Base-by-base conservation (phyloP, 1,140 invertebrate genomes). In the Drosophila subobscura region DNA sequence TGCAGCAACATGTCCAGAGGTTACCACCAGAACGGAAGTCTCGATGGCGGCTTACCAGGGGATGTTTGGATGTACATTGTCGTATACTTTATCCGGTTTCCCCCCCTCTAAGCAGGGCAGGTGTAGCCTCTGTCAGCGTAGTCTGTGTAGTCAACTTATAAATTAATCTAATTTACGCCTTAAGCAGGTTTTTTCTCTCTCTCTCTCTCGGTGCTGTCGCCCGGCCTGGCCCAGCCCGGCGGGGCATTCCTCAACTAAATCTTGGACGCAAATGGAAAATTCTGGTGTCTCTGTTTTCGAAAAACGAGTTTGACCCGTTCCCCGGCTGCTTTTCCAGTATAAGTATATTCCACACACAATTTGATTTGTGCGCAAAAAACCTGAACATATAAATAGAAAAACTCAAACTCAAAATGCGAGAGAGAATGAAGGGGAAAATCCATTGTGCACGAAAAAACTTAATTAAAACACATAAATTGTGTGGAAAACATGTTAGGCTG, bases 401-500 rank as follows among this genome's bases (percentile, higher is more conserved):
- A 70, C 44, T 55, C 22, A 52, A 20, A 33, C 20, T 46, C 16
- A 47, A 56, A 46, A 57, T 57, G 72, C 33, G 46, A 72, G 60
- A 60, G 58, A 33, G 54, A 50, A 27, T 70, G 71, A 54, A 47
- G 47, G 56, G 60, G 63, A 46, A 61, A 56, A 51, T 70, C 58
- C 42, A 42, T 57, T 63, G 45, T 27, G 23, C 41, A 20, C 16
- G 16, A 20, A 33, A 57, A 64, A 80, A 72, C 74, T 88, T 86
- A 86, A 86, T 86, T 86, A 86, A 86, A 85, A 77, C 60, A 10
- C 81, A 86, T 86, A 86, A 86, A 86, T 86, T 78, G 81, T 51
- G 22, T 46, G 46, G 37, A 61, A 57, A 66, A 77, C 81, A 86
- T 68, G 79, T 88, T 88, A 78, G 74, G 63, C 77, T 81, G 77